Evolutionary conservation across 2,888 invertebrate genomes (phyloP), one percentile per base, ranked within the genome.

Genomic region (Rhorus exstirpatorius): DNA sequence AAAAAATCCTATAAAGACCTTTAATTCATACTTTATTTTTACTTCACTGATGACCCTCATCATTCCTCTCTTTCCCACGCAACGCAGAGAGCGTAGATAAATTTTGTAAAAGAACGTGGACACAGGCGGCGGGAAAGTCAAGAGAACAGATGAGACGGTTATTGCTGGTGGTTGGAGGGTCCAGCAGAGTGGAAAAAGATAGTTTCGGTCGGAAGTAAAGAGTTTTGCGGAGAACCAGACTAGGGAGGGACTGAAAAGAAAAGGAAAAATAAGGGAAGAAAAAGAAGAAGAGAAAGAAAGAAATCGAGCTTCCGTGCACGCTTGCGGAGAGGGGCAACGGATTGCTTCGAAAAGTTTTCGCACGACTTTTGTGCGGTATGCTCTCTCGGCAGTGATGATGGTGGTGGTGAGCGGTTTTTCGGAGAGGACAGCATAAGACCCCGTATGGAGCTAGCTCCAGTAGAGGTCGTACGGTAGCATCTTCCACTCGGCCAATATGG

Each of bases 341-440:
- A 82, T 85, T 81, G 76, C 80, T 82, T 31, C 76, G 68, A 80
- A 83, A 85, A 83, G 82, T 83, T 85, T 83, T 70, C 71, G 71
- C 78, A 80, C 75, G 85, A 82, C 81, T 79, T 75, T 81, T 44
- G 83, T 83, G 83, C 41, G 79, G 77, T 83, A 65, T 82, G 72
- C 58, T 76, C 70, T 71, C 51, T 72, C 67, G 77, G 58, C 74
- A 31, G 51, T 58, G 60, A 58, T 75, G 70, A 75, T 79, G 63
- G 53, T 53, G 68, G 63, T 53, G 67, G 63, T 44, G 38, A 49
- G 58, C 65, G 68, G 21, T 82, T 75, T 75, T 76, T 75, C 82
- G 61, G 24, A 38, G 21, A 76, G 46, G 21, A 31, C 24, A 67
- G 71, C 71, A 67, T 38, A 58, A 35, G 63, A 49, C 31, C 46